Evolutionary conservation across 1,140 invertebrate species (phyloP), one percentile per base, ranked within the genome.

Genomic region (Zaprionus africanus): DNA sequence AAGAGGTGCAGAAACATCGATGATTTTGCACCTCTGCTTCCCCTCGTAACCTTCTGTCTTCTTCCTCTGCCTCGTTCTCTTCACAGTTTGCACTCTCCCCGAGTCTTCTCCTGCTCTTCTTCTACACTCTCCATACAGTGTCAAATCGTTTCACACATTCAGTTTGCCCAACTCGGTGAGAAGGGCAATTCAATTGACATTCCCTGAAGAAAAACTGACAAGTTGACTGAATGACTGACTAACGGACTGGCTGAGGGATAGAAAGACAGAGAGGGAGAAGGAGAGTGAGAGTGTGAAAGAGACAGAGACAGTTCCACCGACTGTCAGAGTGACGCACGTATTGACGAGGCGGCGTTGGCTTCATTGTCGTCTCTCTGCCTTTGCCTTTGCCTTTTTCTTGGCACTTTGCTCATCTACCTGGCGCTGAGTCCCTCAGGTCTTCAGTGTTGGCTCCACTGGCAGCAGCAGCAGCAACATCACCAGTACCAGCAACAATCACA

Each of bases 171-270:
- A 34, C 38, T 36, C 26, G 49, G 28, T 11, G n/a, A 41, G 7
- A 13, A 75, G 72, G 24, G 66, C 36, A 75, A 58, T 58, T 57
- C 34, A 46, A 63, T 63, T 75, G 73, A 59, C 68, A 65, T 65
- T 65, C 36, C 68, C 68, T 43, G 26, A 65, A 64, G 73, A 65
- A 76, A 66, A 70, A 53, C 56, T 61, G 71, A 68, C 71, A 74
- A 60, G 46, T 70, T 56, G 72, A 76, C 60, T 76, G 60, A 64
- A 57, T 64, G 57, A 61, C 57, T 60, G 67, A 28, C 54, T 49
- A 67, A 38, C 28, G 57, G 58, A 54, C 54, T 49, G 60, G n/a
- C 41, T 38, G 31, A 65, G 28, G 46, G 53, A 26, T 19, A 46
- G n/a, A 12, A 1, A 22, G 4, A 7, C 5, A 6, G 17, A 7